Evolutionary conservation across 2,797 vertebrate genomes (phyloP).

Genomic region (Lateolabrax maculatus): DNA sequence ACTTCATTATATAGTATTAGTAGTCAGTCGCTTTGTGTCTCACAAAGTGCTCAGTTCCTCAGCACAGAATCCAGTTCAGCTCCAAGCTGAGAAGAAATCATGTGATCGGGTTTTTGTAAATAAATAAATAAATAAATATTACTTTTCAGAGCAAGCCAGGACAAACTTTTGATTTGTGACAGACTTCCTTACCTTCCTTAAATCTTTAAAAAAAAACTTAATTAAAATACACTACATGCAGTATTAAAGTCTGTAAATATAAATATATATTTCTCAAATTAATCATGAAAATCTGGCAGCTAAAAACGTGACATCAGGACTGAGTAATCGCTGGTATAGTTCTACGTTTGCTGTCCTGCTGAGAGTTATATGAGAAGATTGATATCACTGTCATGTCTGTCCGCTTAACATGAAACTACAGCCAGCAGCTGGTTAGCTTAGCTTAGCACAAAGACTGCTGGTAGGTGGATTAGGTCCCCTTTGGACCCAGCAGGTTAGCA

Average conservation of each 20-base stretch:
- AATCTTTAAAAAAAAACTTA: neutral
- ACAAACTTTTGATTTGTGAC: neutral
- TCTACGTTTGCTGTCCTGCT: rapidly evolving
- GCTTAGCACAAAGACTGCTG: neutral
- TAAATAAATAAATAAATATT: too few species aligned
- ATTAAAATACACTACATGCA: neutral
- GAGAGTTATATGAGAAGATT: neutral
- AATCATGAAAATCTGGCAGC: neutral
- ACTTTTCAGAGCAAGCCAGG: neutral
- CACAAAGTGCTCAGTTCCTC: conserved; percentile 55
- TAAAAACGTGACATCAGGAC: neutral
- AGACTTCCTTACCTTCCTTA: neutral
- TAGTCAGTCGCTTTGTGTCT: conserved; percentile 35
- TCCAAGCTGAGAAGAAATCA: conserved; percentile 2
- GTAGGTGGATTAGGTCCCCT: neutral
- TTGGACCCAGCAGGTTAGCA: neutral
- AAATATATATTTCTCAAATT: neutral
- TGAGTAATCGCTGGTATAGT: neutral
- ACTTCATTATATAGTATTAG: conserved; percentile 61
- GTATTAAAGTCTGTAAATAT: conserved; percentile 6
- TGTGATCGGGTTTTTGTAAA: neutral
- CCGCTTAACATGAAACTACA: neutral
- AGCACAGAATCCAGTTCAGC: conserved; percentile 39
- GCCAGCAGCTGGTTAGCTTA: neutral
- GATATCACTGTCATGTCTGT: neutral